A percentile compares a stretch with the other conserved stretches of the same genome.
phyloP scores from a whole-genome alignment of 2,888 invertebrate species.

The Limenitis camilla region DNA sequence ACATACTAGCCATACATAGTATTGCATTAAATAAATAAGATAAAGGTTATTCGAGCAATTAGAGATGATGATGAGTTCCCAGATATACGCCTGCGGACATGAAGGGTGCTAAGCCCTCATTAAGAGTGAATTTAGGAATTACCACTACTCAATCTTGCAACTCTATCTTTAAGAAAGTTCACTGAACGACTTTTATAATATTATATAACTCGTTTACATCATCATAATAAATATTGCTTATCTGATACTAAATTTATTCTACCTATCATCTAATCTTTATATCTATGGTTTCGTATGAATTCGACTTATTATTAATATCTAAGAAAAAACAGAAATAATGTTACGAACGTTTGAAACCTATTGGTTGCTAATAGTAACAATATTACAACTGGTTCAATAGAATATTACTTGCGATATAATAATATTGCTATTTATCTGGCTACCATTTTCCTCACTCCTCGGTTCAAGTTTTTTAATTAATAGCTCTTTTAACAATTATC shows the following conservation, averaged over 20 bases:
- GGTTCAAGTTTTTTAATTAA: too few relatives aligned
- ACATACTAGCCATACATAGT: slow-evolving; percentile 19
- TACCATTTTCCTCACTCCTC: too few relatives aligned
- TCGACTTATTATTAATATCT: too few relatives aligned
- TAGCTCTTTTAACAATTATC: too few relatives aligned
- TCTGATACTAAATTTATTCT: background rate
- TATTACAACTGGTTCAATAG: too few relatives aligned
- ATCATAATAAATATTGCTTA: background rate
- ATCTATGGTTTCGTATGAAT: too few relatives aligned
- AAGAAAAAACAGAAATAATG: too few relatives aligned
- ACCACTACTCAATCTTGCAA: slow-evolving; percentile 41
- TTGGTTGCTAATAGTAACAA: too few relatives aligned
- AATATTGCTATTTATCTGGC: too few relatives aligned
- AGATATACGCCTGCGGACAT: slow-evolving; percentile 59
- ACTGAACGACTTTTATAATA: slow-evolving; percentile 27
- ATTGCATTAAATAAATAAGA: slow-evolving; percentile 43
- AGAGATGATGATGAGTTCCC: slow-evolving; percentile 58
- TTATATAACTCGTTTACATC: slow-evolving; percentile 26
- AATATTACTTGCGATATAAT: too few relatives aligned
- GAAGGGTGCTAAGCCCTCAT: slow-evolving; percentile 55
- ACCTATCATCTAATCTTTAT: background rate
- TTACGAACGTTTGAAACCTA: too few relatives aligned
- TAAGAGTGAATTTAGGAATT: slow-evolving; percentile 58
- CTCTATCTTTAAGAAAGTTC: slow-evolving; percentile 34
- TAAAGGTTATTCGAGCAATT: slow-evolving; percentile 55